phyloP scores from a whole-genome alignment of 1,140 invertebrate genomes.

The Drosophila parvula region DNA sequence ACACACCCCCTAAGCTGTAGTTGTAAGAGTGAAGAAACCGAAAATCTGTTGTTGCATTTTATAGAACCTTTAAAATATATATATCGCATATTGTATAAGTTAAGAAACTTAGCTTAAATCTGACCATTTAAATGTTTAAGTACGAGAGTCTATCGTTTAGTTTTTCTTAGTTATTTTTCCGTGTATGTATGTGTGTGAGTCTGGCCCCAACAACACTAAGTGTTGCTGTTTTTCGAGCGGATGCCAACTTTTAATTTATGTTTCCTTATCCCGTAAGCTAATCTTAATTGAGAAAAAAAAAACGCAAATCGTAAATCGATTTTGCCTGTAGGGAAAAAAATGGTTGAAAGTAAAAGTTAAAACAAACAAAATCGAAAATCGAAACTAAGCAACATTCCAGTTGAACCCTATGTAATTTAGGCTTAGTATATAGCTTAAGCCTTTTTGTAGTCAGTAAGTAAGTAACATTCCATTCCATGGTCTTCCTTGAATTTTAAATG shows the following conservation, averaged over 20 bases:
- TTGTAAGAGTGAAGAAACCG: constrained; percentile 20
- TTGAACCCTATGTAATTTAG: constrained; percentile 58
- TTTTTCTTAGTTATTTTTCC: constrained; percentile 18
- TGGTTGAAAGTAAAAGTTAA: constrained; percentile 76
- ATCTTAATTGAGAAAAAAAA: constrained; percentile 57
- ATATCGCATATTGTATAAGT: constrained; percentile 1
- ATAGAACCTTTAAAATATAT: constrained; percentile 27
- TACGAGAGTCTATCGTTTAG: constrained; percentile 69
- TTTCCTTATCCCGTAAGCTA: constrained; percentile 63
- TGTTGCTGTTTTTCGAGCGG: constrained; percentile 61
- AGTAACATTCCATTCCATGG: constrained; percentile 74
- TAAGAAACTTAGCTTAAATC: constrained; percentile 35
- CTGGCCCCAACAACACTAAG: constrained; percentile 71
- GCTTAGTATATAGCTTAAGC: constrained; percentile 35
- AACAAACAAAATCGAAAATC: constrained; percentile 26
- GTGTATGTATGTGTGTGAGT: background rate
- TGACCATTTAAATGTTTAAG: constrained; percentile 20
- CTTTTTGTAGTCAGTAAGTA: constrained; percentile 36
- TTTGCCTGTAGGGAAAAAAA: constrained; percentile 65
- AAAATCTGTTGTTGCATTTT: constrained; percentile 54
- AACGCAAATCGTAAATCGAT: constrained; percentile 60
- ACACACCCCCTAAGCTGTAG: constrained; percentile 22
- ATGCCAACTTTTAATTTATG: constrained; percentile 71
- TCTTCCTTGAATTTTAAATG: constrained; percentile 80
- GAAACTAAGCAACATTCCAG: constrained; percentile 59